Evolutionary conservation across 2,888 invertebrate species (phyloP).

Genomic region (Caenorhabditis japonica): DNA sequence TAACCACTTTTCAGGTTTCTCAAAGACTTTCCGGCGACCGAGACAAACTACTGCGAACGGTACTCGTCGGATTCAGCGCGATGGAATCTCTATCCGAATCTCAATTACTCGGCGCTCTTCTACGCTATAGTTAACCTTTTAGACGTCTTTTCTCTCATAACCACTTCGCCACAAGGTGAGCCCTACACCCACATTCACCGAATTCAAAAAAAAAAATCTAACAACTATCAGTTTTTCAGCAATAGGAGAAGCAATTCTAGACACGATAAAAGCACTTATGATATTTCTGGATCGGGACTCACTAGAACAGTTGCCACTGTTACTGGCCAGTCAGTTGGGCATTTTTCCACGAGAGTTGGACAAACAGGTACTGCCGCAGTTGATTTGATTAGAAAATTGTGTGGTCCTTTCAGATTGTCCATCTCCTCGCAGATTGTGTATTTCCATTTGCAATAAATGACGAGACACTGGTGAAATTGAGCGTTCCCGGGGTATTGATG

Average conservation of each 20-base stretch:
- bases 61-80: constrained; percentile 82
- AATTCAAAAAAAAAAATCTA: neutral
- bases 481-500: constrained; percentile 86
- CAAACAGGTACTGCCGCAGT: constrained; percentile 82
- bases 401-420: constrained; percentile 83
- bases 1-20: constrained; percentile 92
- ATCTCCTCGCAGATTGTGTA: constrained; percentile 93
- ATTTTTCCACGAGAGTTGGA: constrained; percentile 91
- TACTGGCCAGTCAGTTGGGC: constrained; percentile 93
- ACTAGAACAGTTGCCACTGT: constrained; percentile 93
- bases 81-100: constrained; percentile 92
- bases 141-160: constrained; percentile 92
- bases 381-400: neutral
- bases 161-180: constrained; percentile 83
- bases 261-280: constrained; percentile 92
- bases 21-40: constrained; percentile 85
- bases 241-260: constrained; percentile 92
- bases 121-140: constrained; percentile 90
- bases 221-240: constrained; percentile 81
- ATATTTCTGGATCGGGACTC: constrained; percentile 96
- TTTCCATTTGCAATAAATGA: constrained; percentile 89
- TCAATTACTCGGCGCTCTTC: constrained; percentile 96
- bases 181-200: neutral
- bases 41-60: constrained; percentile 67
- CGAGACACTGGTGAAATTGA: constrained; percentile 67